Base-by-base conservation (phyloP, 2,888 invertebrate species). In the Hanleya hanleyi region DNA sequence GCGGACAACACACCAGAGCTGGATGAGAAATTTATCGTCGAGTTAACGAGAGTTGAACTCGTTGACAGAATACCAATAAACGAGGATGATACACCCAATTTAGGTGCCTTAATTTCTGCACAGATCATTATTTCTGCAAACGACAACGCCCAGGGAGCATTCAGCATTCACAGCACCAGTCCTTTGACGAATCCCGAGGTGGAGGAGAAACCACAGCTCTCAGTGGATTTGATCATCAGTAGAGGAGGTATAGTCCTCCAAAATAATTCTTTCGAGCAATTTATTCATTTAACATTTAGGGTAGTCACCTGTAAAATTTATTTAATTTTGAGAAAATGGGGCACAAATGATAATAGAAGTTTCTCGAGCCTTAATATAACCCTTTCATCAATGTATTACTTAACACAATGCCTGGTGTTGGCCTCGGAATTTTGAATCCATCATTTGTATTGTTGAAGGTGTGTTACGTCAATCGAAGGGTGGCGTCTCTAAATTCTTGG, bases 101-200 rank as follows among this genome's bases (percentile, higher is more conserved):
- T 89, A 6, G 88, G 88, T 0, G 69, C 66, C 9, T 18, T 73
- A 12, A 76, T 76, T 1, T 73, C 79, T 37, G 84, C 86, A 5
- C 76, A 76, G 4, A 84, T 89, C 2, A 81, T 77, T 35, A 88
- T 90, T 29, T 76, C 69, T 5, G 78, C 78, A 38, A 89, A 87
- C 79, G 89, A 90, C 73, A 84, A 87, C 77, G 87, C 90, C 7
- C 85, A 87, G 73, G 90, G 90, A 6, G 79, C 83, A 29, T 88
- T 89, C 77, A 79, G 80, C 15, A 75, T 90, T 12, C 84, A 82
- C 61, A 88, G 87, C 73, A 80, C 82, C 65, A 86, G 83, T 76
- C 86, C 85, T 1, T 61, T 80, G 32, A 85, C 85, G 6, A 67
- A 71, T 7, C 74, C 78, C n/a, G 76, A 70, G 41, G 88, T 88